Base-by-base conservation (phyloP, 2,888 invertebrate genomes). In the Eristalis arbustorum region DNA sequence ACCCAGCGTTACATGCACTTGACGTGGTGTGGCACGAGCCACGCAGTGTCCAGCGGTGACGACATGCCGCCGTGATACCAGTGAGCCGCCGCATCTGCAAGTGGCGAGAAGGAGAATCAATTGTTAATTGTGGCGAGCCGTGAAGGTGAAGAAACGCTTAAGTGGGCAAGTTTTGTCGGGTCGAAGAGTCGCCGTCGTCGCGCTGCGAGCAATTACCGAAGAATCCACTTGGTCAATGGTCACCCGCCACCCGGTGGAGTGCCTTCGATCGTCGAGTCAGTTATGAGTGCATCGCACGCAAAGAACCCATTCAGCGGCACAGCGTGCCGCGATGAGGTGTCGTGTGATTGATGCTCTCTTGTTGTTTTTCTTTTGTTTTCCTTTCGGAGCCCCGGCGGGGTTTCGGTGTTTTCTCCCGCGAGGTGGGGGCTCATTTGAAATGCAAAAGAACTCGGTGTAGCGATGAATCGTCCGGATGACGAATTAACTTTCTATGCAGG, bases 11-110 rank as follows among this genome's bases (percentile, higher is more conserved):
- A 98, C 98, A 89, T 98, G 97, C 10, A 98, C 98, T 93, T 98
- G 98, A 73, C 97, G 95, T 0, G 98, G 97, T 84, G 96, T 96
- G 64, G 98, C 97, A 89, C 98, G 95, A 69, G 98, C 98, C 31
- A 98, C 98, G 92, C 98, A 98, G 92, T 98, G 98, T 0, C 98
- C 98, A 4, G 98, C 98, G 2, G 98, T 98, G 75, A 98, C 97
- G 11, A 98, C 98, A 93, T 98, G 98, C 77, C 97, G 96, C 31
- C 97, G 95, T 89, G 98, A 98, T 89, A 98, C 97, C 88, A 98
- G 93, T 0, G 98, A 98, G 31, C 98, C 98, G 57, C 98, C 98
- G 91, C 98, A 98, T 92, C 98, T 96, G 93, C 71, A 92, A 92
- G 59, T 31, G 59, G 77, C 62, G 56, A 59, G 18, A 49, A 67